These are phyloP conservation scores for Falco biarmicus DNA, from an alignment of 2,797 vertebrate species.

Conservation along the genomic window DNA sequence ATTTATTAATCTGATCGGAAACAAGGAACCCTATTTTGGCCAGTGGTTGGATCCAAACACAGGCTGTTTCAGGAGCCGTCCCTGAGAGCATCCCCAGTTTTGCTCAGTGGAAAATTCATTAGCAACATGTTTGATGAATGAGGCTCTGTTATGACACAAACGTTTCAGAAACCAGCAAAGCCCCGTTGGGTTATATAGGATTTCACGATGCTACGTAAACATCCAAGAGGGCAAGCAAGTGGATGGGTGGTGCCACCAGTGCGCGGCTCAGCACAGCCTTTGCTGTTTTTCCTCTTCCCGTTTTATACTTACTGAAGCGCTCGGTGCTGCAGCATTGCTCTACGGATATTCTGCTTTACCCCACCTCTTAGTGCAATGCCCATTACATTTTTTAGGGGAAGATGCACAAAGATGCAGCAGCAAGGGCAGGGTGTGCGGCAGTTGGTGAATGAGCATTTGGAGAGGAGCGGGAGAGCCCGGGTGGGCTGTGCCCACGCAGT, in stretches of 20 bases:
- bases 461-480: neutral
- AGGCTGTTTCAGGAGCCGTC: neutral
- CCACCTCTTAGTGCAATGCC: too few species aligned
- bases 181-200: neutral
- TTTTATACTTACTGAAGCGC: neutral
- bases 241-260: neutral
- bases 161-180: neutral
- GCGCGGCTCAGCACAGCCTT: fast-evolving
- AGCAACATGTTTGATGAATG: neutral
- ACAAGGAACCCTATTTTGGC: neutral
- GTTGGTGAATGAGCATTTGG: neutral
- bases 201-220: neutral
- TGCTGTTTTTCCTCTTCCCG: neutral
- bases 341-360: too few species aligned
- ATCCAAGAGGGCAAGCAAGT: fast-evolving
- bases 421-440: neutral
- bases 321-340: neutral
- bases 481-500: fast-evolving
- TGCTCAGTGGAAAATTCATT: neutral
- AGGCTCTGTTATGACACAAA: neutral
- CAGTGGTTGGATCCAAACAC: neutral
- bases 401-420: neutral
- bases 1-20: neutral
- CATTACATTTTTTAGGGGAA: too few species aligned
- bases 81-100: neutral